These are phyloP conservation scores for Aplochiton taeniatus DNA, from an alignment of 2,797 vertebrate species.

Conservation along the genomic window DNA sequence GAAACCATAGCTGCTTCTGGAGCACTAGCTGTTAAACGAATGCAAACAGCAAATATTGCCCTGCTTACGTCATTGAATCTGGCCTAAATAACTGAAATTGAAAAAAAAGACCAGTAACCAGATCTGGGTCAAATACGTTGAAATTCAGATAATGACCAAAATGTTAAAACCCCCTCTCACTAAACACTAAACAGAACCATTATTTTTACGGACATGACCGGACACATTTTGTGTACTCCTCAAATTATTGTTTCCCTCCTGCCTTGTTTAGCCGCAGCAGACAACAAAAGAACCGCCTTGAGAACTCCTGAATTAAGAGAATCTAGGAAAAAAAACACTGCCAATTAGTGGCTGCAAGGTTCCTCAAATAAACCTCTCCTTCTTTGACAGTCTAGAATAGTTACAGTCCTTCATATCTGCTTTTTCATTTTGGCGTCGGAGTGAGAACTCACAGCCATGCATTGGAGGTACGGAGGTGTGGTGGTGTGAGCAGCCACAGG, in stretches of 20 bases:
- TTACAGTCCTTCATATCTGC: slow-evolving; percentile 66
- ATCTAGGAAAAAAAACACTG: slow-evolving; percentile 58
- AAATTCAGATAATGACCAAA: too few relatives aligned
- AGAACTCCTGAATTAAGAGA: slow-evolving; percentile 72
- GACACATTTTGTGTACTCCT: slow-evolving; percentile 54
- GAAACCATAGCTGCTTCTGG: slow-evolving; percentile 29
- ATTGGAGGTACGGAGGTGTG: slow-evolving; percentile 85
- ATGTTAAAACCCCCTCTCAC: slow-evolving; percentile 5
- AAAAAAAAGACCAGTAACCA: too few relatives aligned
- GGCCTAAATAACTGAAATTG: too few relatives aligned
- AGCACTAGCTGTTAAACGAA: slow-evolving; percentile 33
- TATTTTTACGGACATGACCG: slow-evolving; percentile 31
- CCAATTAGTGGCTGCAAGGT: slow-evolving; percentile 69
- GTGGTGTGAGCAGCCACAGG: slow-evolving; percentile 83
- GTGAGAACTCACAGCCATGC: slow-evolving; percentile 72
- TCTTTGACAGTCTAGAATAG: slow-evolving; percentile 64
- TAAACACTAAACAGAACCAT: background rate
- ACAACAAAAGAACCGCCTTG: slow-evolving; percentile 67
- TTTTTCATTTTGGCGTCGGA: slow-evolving; percentile 64
- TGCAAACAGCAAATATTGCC: too few relatives aligned
- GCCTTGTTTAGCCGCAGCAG: slow-evolving; percentile 62
- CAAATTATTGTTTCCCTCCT: slow-evolving; percentile 53
- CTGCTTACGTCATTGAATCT: background rate
- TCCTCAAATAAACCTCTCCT: slow-evolving; percentile 69
- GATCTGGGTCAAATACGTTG: too few relatives aligned